Base-by-base conservation (phyloP, 1,140 invertebrate genomes). In the Zaprionus taronus region DNA sequence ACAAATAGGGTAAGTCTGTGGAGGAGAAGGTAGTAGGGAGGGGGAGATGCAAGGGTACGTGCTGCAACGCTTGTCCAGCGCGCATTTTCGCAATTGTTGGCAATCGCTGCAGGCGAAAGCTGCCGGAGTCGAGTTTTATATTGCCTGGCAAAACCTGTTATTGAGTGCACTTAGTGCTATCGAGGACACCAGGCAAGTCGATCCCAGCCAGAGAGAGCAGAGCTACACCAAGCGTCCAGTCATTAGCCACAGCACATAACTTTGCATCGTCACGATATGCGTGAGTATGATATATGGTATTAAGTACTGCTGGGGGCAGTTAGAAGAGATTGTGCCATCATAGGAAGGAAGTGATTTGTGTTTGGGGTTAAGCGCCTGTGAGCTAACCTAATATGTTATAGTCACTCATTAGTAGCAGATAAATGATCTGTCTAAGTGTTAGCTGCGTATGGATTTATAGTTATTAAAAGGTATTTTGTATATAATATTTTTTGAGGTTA, bases 121-220 rank as follows among this genome's bases (percentile, higher is more conserved):
- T 22, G 47, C 47, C 47, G 11, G 20, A 51, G 47, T 51, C 47
- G 20, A 51, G 47, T 51, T 51, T 51, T 53, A 41, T 51, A 38
- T 55, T 63, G 49, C 60, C 56, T 17, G 31, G 63, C 24, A 36
- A 47, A 47, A 61, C 61, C 61, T 56, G 34, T 20, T 44, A 26
- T 66, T 60, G 34, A 34, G 65, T 51, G 47, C 72, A 74, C 49
- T 74, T 56, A 58, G 47, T 38, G 44, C 73, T 60, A 72, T 72
- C 57, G 20, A 47, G 41, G n/a, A 47, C 41, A 47, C 47, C 47
- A 51, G 47, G 47, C 47, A n/a, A 17, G n/a, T 17, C n/a, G n/a
- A 47, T 47, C n/a, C 41, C n/a, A 2, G 12, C 12, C 11, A n/a
- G 4, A 38, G 36, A 36, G 34, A 0, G n/a, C n/a, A 44, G n/a